Evolutionary conservation across 2,888 invertebrate species (phyloP).

Genomic region (Hirtodrosophila confusa): DNA sequence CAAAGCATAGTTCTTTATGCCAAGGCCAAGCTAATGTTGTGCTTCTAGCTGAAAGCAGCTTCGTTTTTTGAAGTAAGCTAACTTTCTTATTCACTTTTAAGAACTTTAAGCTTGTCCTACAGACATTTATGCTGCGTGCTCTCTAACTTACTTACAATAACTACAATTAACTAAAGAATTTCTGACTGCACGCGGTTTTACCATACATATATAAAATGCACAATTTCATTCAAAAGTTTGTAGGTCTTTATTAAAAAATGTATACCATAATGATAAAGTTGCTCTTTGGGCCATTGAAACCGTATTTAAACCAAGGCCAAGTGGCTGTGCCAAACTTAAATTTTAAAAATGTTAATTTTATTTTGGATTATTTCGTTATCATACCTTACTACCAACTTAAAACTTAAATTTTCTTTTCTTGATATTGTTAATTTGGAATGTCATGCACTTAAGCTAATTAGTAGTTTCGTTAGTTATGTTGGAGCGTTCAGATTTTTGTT

Average conservation of each 20-base stretch:
- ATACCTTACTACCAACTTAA: constrained; percentile 9
- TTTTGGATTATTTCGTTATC: constrained; percentile 8
- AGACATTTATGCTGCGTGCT: constrained; percentile 71
- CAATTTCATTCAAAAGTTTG: constrained; percentile 68
- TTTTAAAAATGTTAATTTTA: neutral
- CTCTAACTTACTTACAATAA: constrained; percentile 53
- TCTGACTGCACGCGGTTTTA: constrained; percentile 76
- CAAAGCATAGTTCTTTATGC: constrained; percentile 40
- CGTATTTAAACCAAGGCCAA: constrained; percentile 52
- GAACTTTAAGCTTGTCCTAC: constrained; percentile 72
- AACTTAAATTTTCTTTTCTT: constrained; percentile 21
- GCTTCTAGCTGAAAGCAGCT: constrained; percentile 63
- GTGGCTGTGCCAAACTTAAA: constrained; percentile 19
- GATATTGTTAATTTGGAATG: constrained; percentile 67
- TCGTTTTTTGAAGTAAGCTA: constrained; percentile 68
- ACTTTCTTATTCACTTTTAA: constrained; percentile 61
- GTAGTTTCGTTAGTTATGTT: constrained; percentile 52
- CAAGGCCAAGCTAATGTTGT: constrained; percentile 45
- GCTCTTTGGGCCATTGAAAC: constrained; percentile 79
- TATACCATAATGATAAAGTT: constrained; percentile 61
- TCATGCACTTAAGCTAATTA: constrained; percentile 59
- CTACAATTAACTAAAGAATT: constrained; percentile 56
- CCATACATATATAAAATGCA: constrained; percentile 67
- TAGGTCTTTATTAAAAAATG: constrained; percentile 54
- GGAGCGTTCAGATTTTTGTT: constrained; percentile 35